A percentile compares a stretch with the other conserved stretches of the same genome.
phyloP scores from a whole-genome alignment of 2,113 vertebrate genomes.

The Dolichotis patagonum region DNA sequence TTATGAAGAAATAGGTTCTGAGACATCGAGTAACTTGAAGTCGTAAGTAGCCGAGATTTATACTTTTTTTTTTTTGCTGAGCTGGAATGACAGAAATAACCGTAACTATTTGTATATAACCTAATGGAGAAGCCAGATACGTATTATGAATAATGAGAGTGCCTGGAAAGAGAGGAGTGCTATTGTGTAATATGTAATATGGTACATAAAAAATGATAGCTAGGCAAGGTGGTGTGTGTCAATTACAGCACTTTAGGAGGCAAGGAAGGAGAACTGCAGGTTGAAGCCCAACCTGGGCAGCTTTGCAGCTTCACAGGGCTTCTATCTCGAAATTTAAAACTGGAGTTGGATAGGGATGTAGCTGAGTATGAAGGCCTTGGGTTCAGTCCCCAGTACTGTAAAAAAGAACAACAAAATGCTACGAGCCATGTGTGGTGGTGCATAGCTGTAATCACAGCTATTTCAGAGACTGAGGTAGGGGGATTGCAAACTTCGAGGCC shows the following conservation, averaged over 20 bases:
- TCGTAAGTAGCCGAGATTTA: conserved; percentile 20
- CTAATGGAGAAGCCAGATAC: not conserved
- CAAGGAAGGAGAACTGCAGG: not conserved
- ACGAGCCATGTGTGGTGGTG: not conserved
- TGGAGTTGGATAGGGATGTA: not conserved
- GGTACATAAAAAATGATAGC: not conserved
- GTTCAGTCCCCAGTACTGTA: not conserved
- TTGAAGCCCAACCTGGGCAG: not conserved
- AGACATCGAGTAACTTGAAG: not conserved
- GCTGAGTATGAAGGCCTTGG: not conserved
- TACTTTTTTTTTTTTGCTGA: not conserved
- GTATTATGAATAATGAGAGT: not conserved
- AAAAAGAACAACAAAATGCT: not conserved
- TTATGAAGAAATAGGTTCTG: conserved; percentile 25
- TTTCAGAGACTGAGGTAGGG: not conserved
- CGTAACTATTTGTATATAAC: not conserved
- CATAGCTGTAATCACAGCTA: not conserved
- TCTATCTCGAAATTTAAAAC: not conserved
- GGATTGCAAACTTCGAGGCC: not conserved
- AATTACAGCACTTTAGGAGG: not conserved
- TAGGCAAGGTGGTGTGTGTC: not conserved
- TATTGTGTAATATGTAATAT: not conserved
- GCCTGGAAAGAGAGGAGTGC: not conserved
- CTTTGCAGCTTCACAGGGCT: not conserved
- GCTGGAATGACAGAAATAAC: not conserved